Conservation (phyloP, 1,140 invertebrate species). For the Nylanderia fulva region DNA sequence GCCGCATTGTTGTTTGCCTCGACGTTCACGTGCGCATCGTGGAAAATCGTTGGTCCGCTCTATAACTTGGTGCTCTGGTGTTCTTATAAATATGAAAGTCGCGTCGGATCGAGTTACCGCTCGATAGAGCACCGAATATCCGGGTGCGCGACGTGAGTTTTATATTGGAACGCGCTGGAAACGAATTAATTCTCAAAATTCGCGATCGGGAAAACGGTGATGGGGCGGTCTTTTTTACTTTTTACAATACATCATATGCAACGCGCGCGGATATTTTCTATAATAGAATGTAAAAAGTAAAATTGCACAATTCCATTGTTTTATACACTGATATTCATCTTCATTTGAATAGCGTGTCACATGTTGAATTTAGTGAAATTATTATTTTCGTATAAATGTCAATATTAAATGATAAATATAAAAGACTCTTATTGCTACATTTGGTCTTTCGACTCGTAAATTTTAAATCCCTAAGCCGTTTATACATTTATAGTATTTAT, state of each 20-base stretch:
- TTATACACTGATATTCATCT: constrained; percentile 7
- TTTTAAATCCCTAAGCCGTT: not conserved
- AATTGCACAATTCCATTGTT: constrained; percentile 15
- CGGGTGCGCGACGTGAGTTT: constrained; percentile 21
- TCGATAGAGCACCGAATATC: constrained; percentile 60
- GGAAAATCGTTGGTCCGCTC: constrained; percentile 58
- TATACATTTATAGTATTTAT: not conserved
- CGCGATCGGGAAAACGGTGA: not conserved
- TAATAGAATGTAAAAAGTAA: constrained; percentile 24
- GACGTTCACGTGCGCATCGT: constrained; percentile 11
- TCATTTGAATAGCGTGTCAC: not conserved
- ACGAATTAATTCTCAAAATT: constrained; percentile 51
- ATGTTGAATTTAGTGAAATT: not conserved
- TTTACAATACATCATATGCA: constrained; percentile 5
- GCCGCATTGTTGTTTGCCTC: constrained; percentile 12
- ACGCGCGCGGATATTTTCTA: constrained; percentile 17
- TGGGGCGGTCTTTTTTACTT: not conserved
- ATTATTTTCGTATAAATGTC: not conserved
- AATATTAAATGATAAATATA: not conserved
- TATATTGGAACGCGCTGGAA: constrained; percentile 36
- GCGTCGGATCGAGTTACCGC: constrained; percentile 64
- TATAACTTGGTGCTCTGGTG: constrained; percentile 13
- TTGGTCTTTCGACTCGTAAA: not conserved
- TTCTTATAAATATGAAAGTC: constrained; percentile 75
- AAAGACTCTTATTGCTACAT: not conserved